Base-by-base conservation (phyloP, 2,888 invertebrate species). In the Matsumyia berberina region DNA sequence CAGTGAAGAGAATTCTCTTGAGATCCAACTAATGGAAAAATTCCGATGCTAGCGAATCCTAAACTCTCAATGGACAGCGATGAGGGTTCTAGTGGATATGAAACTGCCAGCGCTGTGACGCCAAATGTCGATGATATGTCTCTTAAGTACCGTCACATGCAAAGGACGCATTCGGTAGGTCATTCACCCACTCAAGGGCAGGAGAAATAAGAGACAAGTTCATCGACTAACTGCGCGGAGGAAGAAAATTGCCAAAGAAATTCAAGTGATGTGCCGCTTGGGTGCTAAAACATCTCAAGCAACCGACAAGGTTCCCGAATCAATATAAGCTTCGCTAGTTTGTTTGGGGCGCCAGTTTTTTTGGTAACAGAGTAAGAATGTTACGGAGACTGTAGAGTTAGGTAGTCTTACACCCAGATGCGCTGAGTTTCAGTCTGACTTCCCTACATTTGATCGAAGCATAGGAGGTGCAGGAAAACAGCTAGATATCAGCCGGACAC, bases 1-100 rank as follows among this genome's bases (percentile, higher is more conserved):
- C 67, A 89, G 89, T 62, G 89, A 90, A 70, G 90, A 91, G 46
- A 89, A 89, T 60, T 88, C 87, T 66, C 74, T 88, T 5, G 89
- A 89, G 37, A 88, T 55, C 31, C 85, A 85, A 8, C 72, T 29
- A n/a, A 72, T 70, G 2, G 87, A 73, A 42, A 37, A n/a, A 49
- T 31, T 11, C 62, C 44, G 31, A 42, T 42, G 58, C 33, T 37
- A 53, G 12, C 87, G 74, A 83, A 86, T 87, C 42, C 77, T 7
- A 85, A 87, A 62, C 86, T 87, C 19, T 88, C 88, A 64, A 92
- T 93, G 86, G 95, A 95, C 88, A 94, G 95, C 91, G 95, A 95
- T 92, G 95, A 95, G 89, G 95, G 95, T 87, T 95, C 95, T 62
- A 96, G 96, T 89, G 96, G 96, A 87, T 96, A 96, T 90, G 96